Conservation (phyloP, 2,888 invertebrate species). For the Hoplodrina ambigua region DNA sequence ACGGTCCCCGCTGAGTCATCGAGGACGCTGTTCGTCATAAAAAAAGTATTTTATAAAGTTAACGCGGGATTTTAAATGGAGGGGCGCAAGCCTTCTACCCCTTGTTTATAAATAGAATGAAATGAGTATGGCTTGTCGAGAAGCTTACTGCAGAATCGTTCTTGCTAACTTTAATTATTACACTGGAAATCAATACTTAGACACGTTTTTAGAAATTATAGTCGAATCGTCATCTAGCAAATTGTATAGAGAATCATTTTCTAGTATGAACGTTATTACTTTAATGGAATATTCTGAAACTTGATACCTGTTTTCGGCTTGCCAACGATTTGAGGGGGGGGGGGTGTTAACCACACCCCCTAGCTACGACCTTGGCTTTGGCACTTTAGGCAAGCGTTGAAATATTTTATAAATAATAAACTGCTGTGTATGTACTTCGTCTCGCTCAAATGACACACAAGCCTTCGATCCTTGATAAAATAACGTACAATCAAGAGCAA, state of each 20-base stretch:
- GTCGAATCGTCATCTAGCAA: too few relatives aligned
- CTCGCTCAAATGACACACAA: constrained; percentile 1
- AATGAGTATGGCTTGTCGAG: constrained; percentile 3
- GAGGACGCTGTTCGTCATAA: constrained; percentile 32
- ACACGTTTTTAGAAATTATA: too few relatives aligned
- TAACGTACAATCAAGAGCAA: constrained; percentile 4
- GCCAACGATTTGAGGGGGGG: constrained; percentile 27
- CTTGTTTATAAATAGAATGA: constrained; percentile 36
- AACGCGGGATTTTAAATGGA: constrained; percentile 42
- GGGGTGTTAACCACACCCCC: constrained; percentile 25
- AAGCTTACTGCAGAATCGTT: constrained; percentile 10
- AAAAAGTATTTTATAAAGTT: constrained; percentile 33
- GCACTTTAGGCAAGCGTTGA: constrained; percentile 28
- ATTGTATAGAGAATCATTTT: constrained; percentile 8
- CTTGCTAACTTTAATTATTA: neutral
- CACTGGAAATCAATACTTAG: too few relatives aligned
- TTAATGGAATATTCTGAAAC: constrained; percentile 52
- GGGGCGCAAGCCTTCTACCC: constrained; percentile 30
- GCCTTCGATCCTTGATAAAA: constrained; percentile 20
- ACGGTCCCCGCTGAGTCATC: constrained; percentile 55
- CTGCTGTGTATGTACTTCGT: neutral
- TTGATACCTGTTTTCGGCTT: constrained; percentile 36
- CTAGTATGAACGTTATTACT: constrained; percentile 25
- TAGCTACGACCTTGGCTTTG: constrained; percentile 47
- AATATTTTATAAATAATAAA: constrained; percentile 55